Percentiles rank a stretch among this genome's conserved stretches.
phyloP scores from a whole-genome alignment of 2,113 vertebrate species.

The Empidonax traillii region DNA sequence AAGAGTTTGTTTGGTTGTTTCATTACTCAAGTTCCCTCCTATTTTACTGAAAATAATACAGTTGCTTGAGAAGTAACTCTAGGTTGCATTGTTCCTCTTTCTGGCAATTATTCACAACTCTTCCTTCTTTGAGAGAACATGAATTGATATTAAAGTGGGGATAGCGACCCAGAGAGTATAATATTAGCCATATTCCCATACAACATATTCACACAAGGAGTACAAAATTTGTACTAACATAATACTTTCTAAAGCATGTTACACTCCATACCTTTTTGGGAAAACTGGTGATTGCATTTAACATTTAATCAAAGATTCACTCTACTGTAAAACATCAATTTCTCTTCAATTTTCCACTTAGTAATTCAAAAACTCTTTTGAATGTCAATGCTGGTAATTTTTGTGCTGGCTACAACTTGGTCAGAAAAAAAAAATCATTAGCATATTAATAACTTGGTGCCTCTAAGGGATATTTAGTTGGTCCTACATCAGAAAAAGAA shows the following conservation, averaged over 20 bases:
- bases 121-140: not conserved
- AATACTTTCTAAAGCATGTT: not conserved
- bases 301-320: conserved; percentile 31
- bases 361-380: conserved; percentile 31
- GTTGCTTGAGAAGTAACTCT: not conserved
- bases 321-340: conserved; percentile 6
- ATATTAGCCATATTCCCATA: not conserved
- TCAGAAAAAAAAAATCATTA: not conserved
- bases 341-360: conserved; percentile 38
- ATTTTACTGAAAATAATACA: not conserved
- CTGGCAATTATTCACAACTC: not conserved
- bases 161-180: not conserved
- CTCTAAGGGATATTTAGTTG: not conserved
- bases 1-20: not conserved
- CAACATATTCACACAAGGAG: not conserved
- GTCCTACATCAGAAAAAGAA: not conserved
- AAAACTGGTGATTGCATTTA: not conserved
- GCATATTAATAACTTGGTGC: conserved; percentile 6
- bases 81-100: not conserved
- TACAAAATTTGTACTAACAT: not conserved
- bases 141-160: not conserved
- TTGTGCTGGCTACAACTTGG: not conserved
- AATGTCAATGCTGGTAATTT: conserved; percentile 7
- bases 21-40: not conserved
- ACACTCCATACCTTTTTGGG: not conserved